Evolutionary conservation across 2,888 invertebrate species (phyloP), one percentile per base, ranked within the genome.

Genomic region (Rhagium mordax): DNA sequence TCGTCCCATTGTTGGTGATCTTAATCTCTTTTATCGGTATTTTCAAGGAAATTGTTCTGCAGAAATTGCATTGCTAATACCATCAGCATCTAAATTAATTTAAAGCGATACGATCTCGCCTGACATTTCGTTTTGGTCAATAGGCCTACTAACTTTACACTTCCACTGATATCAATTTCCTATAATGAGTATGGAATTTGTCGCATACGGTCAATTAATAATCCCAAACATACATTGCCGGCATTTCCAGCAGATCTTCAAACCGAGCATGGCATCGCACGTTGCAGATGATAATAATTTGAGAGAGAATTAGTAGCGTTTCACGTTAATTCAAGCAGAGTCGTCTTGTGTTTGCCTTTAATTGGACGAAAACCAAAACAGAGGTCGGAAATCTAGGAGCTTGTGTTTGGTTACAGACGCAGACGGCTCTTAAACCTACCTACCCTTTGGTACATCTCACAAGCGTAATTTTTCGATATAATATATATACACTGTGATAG

Each of bases 351-450:
- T 87, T 87, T 86, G 86, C 86, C 86, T 87, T 86, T 86, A 87
- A 87, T 87, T 87, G 87, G 86, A 86, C 86, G 87, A 86, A 87
- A 87, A 87, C 87, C 87, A 86, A 87, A 87, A 87, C 87, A 87
- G 86, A 86, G 86, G 86, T 87, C 86, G 86, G 86, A 86, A 87
- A 87, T 87, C 86, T 81, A 82, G 85, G 84, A 80, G 81, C 84
- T 83, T 85, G 85, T 86, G 86, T 86, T 87, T 83, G 85, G 86
- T 86, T 86, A 85, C 85, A 84, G 83, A 84, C 84, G 81, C 81
- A 80, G 82, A 80, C 79, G 75, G 75, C 74, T 72, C n/a, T 41
- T 57, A 49, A 51, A 67, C 29, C 29, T 57, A 47, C 67, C 67
- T 67, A 24, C 47, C 55, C 33, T 51, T 10, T 29, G 10, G 21